Evolutionary conservation across 2,888 invertebrate genomes (phyloP), one percentile per base, ranked within the genome.

Genomic region (Tenthredo distinguenda): DNA sequence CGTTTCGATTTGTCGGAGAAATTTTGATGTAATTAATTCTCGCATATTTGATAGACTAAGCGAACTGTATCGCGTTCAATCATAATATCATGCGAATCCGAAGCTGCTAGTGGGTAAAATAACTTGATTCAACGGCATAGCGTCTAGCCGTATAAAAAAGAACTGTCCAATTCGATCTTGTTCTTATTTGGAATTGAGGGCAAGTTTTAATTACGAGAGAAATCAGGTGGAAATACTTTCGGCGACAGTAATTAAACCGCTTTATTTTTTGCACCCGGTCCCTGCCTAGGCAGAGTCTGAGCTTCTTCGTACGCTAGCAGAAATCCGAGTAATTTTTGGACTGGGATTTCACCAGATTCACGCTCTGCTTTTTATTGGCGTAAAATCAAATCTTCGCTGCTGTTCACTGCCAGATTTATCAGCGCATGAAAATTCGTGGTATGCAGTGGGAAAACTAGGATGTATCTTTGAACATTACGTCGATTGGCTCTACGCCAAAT

Each of bases 321-420:
- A 74, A 74, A 40, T 74, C 74, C 43, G n/a, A 43, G 74, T n/a
- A 74, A n/a, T 74, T 10, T 34, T 47, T 77, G 7, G 18, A 12
- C 77, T 77, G 2, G 55, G 15, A 55, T 77, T 55, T 77, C 7
- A 77, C 21, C 50, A 55, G 55, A 77, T 55, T 77, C 18, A 77
- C 55, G 77, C 50, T 77, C 31, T 21, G 55, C 74, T 74, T 43
- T 74, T 81, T 65, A 81, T 81, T 81, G 81, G 81, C 81, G 62
- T 81, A 50, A 65, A 37, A 81, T 81, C 81, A 81, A 81, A 81
- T 62, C 62, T 62, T 34, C 26, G 10, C 40, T 34, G 21, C 26
- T 81, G 12, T 12, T 77, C 15, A n/a, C 43, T 31, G 77, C 47
- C 76, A 62, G 81, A 58, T 81, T 81, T 65, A 65, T 58, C 62